phyloP scores from a whole-genome alignment of 2,113 vertebrate genomes.

The Forbesichthys papilliferus region DNA sequence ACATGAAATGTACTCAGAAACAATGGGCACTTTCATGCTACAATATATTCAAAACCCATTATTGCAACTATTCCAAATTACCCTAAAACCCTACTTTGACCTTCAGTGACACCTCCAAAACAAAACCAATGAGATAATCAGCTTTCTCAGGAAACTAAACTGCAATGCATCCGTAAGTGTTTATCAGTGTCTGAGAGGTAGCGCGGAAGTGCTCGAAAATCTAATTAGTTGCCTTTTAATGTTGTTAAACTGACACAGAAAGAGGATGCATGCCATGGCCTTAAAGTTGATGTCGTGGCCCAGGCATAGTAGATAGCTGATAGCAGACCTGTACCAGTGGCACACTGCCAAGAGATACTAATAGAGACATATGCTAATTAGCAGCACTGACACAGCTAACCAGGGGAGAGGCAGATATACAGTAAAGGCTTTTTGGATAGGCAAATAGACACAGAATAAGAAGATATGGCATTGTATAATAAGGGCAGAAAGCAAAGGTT shows the following conservation, averaged over 20 bases:
- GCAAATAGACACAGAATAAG: too few relatives aligned
- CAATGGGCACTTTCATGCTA: too few relatives aligned
- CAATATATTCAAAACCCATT: too few relatives aligned
- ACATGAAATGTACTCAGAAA: too few relatives aligned
- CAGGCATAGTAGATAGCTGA: conserved; percentile 8
- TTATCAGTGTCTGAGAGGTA: conserved; percentile 23
- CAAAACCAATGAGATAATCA: too few relatives aligned
- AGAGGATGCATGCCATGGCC: conserved; percentile 33
- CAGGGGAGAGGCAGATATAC: conserved; percentile 28
- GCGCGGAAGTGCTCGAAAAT: conserved; percentile 35
- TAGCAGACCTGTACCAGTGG: conserved; percentile 51
- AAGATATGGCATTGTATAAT: too few relatives aligned
- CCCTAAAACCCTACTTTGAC: too few relatives aligned
- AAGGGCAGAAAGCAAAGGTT: too few relatives aligned
- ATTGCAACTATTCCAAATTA: too few relatives aligned
- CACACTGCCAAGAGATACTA: conserved; percentile 54
- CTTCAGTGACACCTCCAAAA: too few relatives aligned
- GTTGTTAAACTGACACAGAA: conserved; percentile 59
- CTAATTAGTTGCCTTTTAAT: conserved; percentile 60
- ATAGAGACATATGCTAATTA: conserved; percentile 74
- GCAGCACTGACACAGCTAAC: conserved; percentile 28
- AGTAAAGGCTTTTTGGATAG: background rate
- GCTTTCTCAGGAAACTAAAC: background rate
- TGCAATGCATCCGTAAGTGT: conserved; percentile 24
- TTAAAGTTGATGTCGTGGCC: background rate